These are phyloP conservation scores for Metalampra italica DNA, from an alignment of 2,888 invertebrate species.

Conservation along the genomic window DNA sequence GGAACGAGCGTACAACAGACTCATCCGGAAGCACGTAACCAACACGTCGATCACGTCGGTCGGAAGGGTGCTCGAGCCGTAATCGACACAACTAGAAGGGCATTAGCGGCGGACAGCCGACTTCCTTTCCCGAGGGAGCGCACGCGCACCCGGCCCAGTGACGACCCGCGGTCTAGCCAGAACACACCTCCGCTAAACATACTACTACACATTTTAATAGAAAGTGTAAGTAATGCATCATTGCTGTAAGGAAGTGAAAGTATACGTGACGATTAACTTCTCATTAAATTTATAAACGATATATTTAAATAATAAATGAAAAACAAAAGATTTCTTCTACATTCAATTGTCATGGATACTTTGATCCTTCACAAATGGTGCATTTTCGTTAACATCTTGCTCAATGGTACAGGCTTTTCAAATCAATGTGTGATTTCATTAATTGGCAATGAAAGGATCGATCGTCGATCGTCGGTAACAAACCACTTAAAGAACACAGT, in stretches of 20 bases:
- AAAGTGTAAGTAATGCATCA: background rate
- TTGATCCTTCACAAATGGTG: background rate
- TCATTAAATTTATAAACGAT: background rate
- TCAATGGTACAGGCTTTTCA: background rate
- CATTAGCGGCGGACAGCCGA: slow-evolving; percentile 64
- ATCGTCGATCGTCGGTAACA: background rate
- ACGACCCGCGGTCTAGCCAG: slow-evolving; percentile 22
- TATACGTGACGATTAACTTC: too few relatives aligned
- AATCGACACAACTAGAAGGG: slow-evolving; percentile 73
- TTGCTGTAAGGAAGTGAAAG: background rate
- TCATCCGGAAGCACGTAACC: slow-evolving; percentile 47
- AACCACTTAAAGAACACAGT: background rate
- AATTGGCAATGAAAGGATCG: background rate
- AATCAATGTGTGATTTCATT: background rate
- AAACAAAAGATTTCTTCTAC: background rate
- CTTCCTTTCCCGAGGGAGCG: slow-evolving; percentile 69
- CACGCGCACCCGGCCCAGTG: slow-evolving; percentile 30
- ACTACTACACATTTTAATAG: background rate
- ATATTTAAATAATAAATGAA: too few relatives aligned
- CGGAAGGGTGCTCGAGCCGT: slow-evolving; percentile 64
- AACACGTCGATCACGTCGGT: slow-evolving; percentile 72
- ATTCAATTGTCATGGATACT: background rate
- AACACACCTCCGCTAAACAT: slow-evolving; percentile 17
- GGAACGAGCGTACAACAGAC: slow-evolving; percentile 28
- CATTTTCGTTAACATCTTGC: background rate